Conservation (phyloP, 1,140 invertebrate genomes). For the Pectinophora gossypiella region DNA sequence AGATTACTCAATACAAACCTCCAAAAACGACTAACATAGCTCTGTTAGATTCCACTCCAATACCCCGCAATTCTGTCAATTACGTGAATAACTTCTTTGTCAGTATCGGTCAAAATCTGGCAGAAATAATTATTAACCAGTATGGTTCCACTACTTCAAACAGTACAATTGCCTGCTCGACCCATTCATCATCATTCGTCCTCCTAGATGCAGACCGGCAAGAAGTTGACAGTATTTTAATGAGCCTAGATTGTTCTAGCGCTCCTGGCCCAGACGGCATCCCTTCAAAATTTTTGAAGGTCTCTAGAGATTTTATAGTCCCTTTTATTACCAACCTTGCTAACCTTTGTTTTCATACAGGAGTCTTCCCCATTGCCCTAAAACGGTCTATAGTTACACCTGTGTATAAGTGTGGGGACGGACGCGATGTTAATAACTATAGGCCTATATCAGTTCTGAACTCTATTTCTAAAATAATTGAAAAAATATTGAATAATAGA, state of each 20-base stretch:
- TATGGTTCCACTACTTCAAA: neutral
- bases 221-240: constrained; percentile 11
- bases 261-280: constrained; percentile 14
- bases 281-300: constrained; percentile 7
- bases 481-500: constrained; percentile 16
- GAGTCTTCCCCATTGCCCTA: constrained; percentile 7
- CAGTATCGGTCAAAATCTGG: neutral
- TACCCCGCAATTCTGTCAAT: neutral
- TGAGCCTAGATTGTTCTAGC: constrained; percentile 1
- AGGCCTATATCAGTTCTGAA: constrained; percentile 12
- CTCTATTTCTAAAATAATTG: constrained; percentile 12
- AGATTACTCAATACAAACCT: constrained; percentile 11
- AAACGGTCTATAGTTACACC: constrained; percentile 13
- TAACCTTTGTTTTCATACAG: constrained; percentile 11
- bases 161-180: neutral
- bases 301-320: constrained; percentile 1
- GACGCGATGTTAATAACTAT: constrained; percentile 6
- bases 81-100: constrained; percentile 3
- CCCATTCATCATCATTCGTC: neutral
- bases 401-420: constrained; percentile 11
- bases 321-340: constrained; percentile 8
- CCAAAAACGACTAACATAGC: neutral
- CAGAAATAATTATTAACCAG: neutral
- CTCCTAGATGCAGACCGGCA: constrained; percentile 6
- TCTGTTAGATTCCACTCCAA: neutral